Percentiles rank a stretch among this genome's conserved stretches.
phyloP scores from a whole-genome alignment of 2,113 vertebrate genomes.

The Psilopsiagon aymara region DNA sequence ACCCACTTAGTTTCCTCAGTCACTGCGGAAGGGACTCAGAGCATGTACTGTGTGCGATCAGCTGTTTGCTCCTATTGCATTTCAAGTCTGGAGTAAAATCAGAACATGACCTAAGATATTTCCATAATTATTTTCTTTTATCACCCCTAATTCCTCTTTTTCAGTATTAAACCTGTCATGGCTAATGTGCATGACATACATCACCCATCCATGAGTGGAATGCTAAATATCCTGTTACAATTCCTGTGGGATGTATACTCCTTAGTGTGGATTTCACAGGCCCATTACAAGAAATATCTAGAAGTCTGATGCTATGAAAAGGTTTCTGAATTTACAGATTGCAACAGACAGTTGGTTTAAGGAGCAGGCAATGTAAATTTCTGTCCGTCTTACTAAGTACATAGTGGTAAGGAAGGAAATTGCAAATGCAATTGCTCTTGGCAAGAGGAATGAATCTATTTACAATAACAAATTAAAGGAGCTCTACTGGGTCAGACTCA shows the following conservation, averaged over 20 bases:
- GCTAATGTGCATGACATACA: background rate
- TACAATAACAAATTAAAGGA: constrained; percentile 40
- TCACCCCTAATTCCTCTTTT: constrained; percentile 1
- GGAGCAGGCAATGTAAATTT: background rate
- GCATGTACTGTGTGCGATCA: background rate
- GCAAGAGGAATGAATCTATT: constrained; percentile 16
- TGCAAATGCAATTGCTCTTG: background rate
- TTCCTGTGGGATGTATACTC: background rate
- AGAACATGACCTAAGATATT: constrained; percentile 47
- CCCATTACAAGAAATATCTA: background rate
- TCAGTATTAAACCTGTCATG: background rate
- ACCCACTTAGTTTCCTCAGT: background rate
- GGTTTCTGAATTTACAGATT: constrained; percentile 18
- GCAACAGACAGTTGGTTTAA: background rate
- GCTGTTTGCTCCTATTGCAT: constrained; percentile 45
- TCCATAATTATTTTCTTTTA: constrained; percentile 35
- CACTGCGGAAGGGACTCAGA: background rate
- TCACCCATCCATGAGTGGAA: background rate
- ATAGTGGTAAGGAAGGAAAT: background rate
- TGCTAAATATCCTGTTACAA: background rate
- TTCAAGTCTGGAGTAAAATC: constrained; percentile 44
- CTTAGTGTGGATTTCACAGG: background rate
- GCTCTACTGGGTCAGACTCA: background rate
- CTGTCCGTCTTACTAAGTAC: background rate
- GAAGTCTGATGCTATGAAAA: constrained; percentile 8